Conservation (phyloP, 2,888 invertebrate genomes). For the Nemapogon koenigi region DNA sequence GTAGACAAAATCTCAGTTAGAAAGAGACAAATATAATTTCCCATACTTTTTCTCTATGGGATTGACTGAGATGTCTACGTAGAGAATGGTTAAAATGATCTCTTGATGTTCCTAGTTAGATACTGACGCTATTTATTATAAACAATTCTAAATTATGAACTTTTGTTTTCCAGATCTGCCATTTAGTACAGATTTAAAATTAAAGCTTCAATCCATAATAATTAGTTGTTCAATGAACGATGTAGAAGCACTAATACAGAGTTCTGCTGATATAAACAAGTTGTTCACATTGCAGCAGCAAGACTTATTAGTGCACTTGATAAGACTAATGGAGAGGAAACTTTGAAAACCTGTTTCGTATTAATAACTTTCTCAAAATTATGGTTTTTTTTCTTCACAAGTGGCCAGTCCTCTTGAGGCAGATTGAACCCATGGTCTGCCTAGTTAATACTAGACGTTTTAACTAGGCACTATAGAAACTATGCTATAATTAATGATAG, state of each 20-base stretch:
- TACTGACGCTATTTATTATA: neutral
- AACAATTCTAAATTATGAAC: neutral
- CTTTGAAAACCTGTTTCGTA: no score
- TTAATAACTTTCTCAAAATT: no score
- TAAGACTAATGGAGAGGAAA: conserved; percentile 22
- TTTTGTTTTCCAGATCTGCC: conserved; percentile 39
- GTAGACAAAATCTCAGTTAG: no score
- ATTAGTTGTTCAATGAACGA: conserved; percentile 34
- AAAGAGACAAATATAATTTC: neutral
- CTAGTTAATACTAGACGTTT: no score
- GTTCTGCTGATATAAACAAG: conserved; percentile 32
- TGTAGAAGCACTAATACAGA: conserved; percentile 30
- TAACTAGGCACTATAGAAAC: no score
- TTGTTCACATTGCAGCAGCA: conserved; percentile 34
- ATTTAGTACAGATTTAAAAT: conserved; percentile 33
- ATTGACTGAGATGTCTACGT: no score
- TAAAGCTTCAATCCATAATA: conserved; percentile 48
- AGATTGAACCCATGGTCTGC: no score
- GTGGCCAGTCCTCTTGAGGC: no score
- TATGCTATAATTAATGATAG: no score
- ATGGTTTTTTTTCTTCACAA: no score
- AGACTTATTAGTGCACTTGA: conserved; percentile 32
- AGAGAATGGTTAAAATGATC: no score
- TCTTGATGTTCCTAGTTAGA: neutral
- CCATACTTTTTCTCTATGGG: conserved; percentile 4